phyloP scores from a whole-genome alignment of 2,888 invertebrate species.

The Rotaria magnacalcarata region DNA sequence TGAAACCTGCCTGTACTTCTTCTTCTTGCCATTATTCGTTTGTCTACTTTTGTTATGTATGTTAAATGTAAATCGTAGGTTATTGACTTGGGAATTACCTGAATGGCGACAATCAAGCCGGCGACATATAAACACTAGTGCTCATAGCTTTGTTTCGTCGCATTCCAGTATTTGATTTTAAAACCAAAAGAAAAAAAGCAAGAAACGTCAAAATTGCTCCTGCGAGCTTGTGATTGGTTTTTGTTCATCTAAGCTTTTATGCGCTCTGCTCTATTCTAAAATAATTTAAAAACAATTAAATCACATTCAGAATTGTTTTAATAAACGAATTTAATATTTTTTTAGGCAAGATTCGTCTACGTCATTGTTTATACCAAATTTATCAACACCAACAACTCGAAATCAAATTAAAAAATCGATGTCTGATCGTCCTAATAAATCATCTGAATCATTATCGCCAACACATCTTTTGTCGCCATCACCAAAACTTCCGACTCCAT shows the following conservation, averaged over 20 bases:
- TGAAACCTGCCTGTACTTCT: background rate
- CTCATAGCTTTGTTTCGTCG: background rate
- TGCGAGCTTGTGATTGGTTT: conserved; percentile 3
- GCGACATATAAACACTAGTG: background rate
- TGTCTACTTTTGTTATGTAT: background rate
- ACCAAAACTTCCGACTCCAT: background rate
- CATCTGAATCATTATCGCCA: background rate
- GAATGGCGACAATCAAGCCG: background rate
- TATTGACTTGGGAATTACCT: conserved; percentile 14
- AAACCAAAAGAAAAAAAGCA: background rate
- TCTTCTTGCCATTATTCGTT: background rate
- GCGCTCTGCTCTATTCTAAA: background rate
- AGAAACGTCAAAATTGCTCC: background rate
- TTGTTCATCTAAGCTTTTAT: background rate
- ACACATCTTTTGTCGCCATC: background rate
- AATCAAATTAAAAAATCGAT: conserved; percentile 30
- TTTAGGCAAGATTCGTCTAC: conserved; percentile 31
- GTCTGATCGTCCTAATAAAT: conserved; percentile 22
- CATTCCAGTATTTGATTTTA: background rate
- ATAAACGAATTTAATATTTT: background rate
- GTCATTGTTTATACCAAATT: conserved; percentile 1
- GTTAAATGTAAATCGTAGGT: conserved; percentile 3
- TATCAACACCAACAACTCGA: background rate
- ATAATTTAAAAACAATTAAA: background rate
- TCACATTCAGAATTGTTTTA: background rate